Percentiles rank a stretch among this genome's conserved stretches.
phyloP scores from a whole-genome alignment of 2,797 vertebrate genomes.

The Pangasius krempfi region DNA sequence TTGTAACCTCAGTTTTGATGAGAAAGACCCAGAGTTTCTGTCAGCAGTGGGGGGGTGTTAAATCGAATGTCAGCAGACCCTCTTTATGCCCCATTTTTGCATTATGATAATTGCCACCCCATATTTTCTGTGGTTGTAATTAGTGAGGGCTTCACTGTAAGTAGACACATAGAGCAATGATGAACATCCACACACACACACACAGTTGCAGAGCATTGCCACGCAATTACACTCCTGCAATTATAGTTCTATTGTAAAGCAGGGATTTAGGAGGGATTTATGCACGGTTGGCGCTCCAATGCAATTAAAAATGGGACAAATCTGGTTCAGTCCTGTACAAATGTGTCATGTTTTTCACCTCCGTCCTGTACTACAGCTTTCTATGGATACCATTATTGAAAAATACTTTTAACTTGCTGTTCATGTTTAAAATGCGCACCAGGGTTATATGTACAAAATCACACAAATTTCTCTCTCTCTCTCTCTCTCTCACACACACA shows the following conservation, averaged over 20 bases:
- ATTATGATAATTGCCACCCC: conserved; percentile 82
- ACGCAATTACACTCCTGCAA: conserved; percentile 85
- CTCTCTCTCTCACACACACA: background rate
- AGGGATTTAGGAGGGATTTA: conserved; percentile 79
- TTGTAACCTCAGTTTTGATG: background rate
- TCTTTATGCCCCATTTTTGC: conserved; percentile 71
- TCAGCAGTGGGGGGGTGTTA: background rate
- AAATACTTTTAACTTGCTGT: background rate
- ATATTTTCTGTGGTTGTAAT: conserved; percentile 80
- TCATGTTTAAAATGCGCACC: background rate
- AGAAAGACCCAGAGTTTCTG: background rate
- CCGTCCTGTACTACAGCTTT: background rate
- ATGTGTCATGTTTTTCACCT: conserved; percentile 30
- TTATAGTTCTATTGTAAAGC: conserved; percentile 81
- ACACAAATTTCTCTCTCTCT: background rate
- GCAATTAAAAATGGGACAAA: conserved; percentile 80
- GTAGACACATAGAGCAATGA: conserved; percentile 70
- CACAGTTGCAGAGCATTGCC: conserved; percentile 71
- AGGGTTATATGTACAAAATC: background rate
- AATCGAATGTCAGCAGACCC: conserved; percentile 55
- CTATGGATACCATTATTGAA: background rate
- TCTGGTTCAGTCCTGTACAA: conserved; percentile 70
- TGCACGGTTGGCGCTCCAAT: conserved; percentile 75
- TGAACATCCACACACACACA: conserved; percentile 32
- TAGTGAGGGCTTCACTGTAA: conserved; percentile 79